phyloP scores from a whole-genome alignment of 2,888 invertebrate species.

The Drosophila histrio region DNA sequence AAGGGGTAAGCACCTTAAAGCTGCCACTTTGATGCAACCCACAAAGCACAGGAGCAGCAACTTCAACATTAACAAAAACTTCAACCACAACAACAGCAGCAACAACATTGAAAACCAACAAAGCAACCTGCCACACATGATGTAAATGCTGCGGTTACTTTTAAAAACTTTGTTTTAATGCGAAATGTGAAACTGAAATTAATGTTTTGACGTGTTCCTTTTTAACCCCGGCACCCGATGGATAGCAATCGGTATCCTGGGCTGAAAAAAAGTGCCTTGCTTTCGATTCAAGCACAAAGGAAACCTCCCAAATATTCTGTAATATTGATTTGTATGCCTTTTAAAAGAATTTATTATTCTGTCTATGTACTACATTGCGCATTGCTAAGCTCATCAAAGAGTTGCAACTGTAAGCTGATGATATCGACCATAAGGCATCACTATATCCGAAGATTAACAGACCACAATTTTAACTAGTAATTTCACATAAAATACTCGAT shows the following conservation, averaged over 20 bases:
- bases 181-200: constrained; percentile 44
- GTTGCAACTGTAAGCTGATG: no score
- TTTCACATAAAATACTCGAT: no score
- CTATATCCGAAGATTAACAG: no score
- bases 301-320: background rate
- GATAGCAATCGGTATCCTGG: background rate
- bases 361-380: background rate
- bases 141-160: constrained; percentile 72
- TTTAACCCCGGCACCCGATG: background rate
- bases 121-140: constrained; percentile 56
- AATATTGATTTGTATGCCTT: background rate
- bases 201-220: constrained; percentile 1
- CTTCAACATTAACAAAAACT: constrained; percentile 54
- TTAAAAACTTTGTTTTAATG: constrained; percentile 77
- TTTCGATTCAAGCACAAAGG: background rate
- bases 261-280: background rate
- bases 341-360: background rate
- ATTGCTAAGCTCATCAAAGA: background rate
- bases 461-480: no score
- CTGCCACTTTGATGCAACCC: constrained; percentile 54
- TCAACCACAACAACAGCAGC: constrained; percentile 11
- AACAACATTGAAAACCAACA: constrained; percentile 24
- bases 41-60: background rate
- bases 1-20: constrained; percentile 64
- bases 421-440: no score